Base-by-base conservation (phyloP, 1,140 invertebrate species). In the Dreissena polymorpha region DNA sequence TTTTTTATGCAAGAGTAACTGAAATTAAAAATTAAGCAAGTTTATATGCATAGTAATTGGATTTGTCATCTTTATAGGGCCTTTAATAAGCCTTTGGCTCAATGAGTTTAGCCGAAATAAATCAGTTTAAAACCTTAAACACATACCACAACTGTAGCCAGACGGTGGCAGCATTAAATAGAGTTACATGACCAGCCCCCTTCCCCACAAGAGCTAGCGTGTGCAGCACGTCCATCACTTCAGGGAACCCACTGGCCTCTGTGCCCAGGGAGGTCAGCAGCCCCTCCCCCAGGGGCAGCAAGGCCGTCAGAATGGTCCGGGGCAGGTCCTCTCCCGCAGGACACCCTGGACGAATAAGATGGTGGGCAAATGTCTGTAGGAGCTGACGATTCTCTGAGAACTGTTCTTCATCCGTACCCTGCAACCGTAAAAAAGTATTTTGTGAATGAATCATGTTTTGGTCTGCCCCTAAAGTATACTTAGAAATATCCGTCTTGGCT, bases 141-240 rank as follows among this genome's bases (percentile, higher is more conserved):
- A n/a, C 89, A 87, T 85, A 94, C 93, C 94, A 94, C 57, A 91
- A 76, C 70, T 93, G 90, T 25, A 98, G 93, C 97, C 97, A 98
- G 27, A 94, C 93, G 10, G 96, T 95, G 0, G 96, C 95, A 7
- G 97, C 96, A 84, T 96, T 95, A 89, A 98, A 97, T 7, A 98
- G 91, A 25, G 95, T 93, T 0, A 95, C 92, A 92, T 98, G 97
- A 0, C 97, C 96, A 29, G 95, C 95, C 0, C 93, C 92, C 13
- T 95, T 94, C 12, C 96, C 96, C 50, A 96, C 96, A 0, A 97
- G 97, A 0, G 97, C 97, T 76, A 98, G 92, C 3, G 96, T 97
- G 5, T 96, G 96, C 93, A 94, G 93, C 8, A 97, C 95, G 84
- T 95, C 94, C 94, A 98, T 95, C 16, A 98, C 93, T 89, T 97